A percentile compares a stretch with the other conserved stretches of the same genome.
Conservation (phyloP, 2,113 vertebrate genomes). For the Tringa solitaria region DNA sequence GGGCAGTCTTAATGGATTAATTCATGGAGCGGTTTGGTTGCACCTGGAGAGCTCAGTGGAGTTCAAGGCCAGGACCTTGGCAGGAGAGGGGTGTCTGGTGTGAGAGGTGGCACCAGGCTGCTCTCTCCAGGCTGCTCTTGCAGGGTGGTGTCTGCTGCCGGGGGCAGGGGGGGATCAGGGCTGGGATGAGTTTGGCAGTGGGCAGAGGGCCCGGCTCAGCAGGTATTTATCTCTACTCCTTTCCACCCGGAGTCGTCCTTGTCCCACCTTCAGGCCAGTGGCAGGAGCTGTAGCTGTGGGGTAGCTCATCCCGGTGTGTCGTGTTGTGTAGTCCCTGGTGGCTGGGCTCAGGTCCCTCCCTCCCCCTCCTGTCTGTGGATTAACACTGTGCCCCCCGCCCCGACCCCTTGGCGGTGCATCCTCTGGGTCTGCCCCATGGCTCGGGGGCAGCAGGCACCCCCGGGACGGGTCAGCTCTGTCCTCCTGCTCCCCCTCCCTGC, state of each 20-base stretch:
- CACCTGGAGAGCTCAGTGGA: not conserved
- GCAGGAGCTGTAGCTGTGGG: not conserved
- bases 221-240: not conserved
- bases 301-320: not conserved
- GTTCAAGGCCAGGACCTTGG: not conserved
- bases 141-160: not conserved
- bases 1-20: not conserved
- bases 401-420: not conserved
- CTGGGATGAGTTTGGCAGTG: not conserved
- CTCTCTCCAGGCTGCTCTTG: not conserved
- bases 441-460: not conserved
- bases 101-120: not conserved
- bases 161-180: not conserved
- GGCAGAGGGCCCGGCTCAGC: not conserved
- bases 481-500: not conserved
- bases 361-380: not conserved
- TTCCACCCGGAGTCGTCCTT: not conserved
- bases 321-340: not conserved
- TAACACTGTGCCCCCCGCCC: not conserved
- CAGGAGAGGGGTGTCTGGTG: not conserved
- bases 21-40: accelerated
- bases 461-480: not conserved
- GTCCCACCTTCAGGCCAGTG: not conserved
- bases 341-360: not conserved
- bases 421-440: not conserved